These are phyloP conservation scores for Melanchra persicariae DNA, from an alignment of 2,888 invertebrate genomes.

Conservation along the genomic window DNA sequence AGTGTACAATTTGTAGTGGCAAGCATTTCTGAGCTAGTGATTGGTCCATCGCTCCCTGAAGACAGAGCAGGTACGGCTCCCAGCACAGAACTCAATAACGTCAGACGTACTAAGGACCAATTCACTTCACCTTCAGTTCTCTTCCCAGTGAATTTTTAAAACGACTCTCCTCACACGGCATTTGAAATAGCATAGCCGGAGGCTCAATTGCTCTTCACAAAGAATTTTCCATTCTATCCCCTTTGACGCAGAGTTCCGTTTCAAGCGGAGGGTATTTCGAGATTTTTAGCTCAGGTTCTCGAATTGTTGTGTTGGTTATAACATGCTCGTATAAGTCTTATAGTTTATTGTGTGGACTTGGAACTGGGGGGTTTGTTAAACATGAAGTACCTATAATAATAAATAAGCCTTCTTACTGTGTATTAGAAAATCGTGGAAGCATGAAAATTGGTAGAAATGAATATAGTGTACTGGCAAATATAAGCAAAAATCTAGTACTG, in stretches of 20 bases:
- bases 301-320: conserved; percentile 51
- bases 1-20: conserved; percentile 23
- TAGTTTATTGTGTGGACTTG: conserved; percentile 48
- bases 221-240: conserved; percentile 42
- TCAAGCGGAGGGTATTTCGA: conserved; percentile 26
- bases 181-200: conserved; percentile 50
- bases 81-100: conserved; percentile 42
- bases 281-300: conserved; percentile 59
- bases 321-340: conserved; percentile 30
- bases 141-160: conserved; percentile 63
- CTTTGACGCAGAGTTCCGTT: conserved; percentile 30
- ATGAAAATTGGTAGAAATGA: not conserved
- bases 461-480: not conserved
- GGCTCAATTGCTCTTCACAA: conserved; percentile 26
- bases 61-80: conserved; percentile 1
- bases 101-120: conserved; percentile 57
- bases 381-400: conserved; percentile 17
- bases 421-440: not conserved
- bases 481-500: too few relatives aligned
- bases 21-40: conserved; percentile 35
- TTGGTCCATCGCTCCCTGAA: conserved; percentile 44
- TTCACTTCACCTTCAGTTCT: conserved; percentile 54
- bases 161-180: conserved; percentile 52
- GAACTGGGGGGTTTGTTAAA: conserved; percentile 12
- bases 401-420: conserved; percentile 25